Base-by-base conservation (phyloP, 1,140 invertebrate genomes). In the Brachionus calyciflorus region DNA sequence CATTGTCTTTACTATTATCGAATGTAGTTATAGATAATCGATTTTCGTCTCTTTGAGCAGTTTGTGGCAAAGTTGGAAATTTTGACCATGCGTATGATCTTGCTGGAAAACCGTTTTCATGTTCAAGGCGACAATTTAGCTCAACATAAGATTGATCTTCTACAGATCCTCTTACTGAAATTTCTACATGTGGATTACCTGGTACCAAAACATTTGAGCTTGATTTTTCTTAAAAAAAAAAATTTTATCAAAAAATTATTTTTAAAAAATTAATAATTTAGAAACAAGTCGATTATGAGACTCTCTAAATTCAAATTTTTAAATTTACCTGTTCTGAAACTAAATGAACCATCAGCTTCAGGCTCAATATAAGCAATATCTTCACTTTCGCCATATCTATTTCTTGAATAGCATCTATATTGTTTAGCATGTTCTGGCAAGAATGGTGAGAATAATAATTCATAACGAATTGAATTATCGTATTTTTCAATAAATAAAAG, bases 11-110 rank as follows among this genome's bases (percentile, higher is more conserved):
- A 2, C 51, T n/a, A 51, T 49, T 51, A 19, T 73, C 46, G 51
- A 51, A 73, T n/a, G 12, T 49, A 7, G 24, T 73, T n/a, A 73
- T 73, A 30, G 30, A 40, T 10, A 73, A 17, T 10, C 69, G 44
- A 14, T 73, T 73, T 73, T 73, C 19, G 9, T 49, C 69, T 17
- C 19, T 51, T 73, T 73, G 46, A 73, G 69, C 51, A 14, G 69
- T 51, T 24, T 41, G 28, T 28, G 69, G 69, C 2, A 73, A 24
- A 51, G 9, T 51, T 73, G 69, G 69, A 51, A 51, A 73, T 49
- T 21, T 49, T 0, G 28, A 40, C 69, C 69, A 73, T 40, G 51
- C 33, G 19, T 37, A 73, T 14, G 46, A 73, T 51, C 33, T 55
- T 40, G 51, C 69, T 73, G 28, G 46, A 6, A 26, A 19, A 17